A percentile compares a stretch with the other conserved stretches of the same genome.
These are phyloP conservation scores for Gallinago nigripennis DNA, from an alignment of 2,797 vertebrate species.

Conservation along the genomic window DNA sequence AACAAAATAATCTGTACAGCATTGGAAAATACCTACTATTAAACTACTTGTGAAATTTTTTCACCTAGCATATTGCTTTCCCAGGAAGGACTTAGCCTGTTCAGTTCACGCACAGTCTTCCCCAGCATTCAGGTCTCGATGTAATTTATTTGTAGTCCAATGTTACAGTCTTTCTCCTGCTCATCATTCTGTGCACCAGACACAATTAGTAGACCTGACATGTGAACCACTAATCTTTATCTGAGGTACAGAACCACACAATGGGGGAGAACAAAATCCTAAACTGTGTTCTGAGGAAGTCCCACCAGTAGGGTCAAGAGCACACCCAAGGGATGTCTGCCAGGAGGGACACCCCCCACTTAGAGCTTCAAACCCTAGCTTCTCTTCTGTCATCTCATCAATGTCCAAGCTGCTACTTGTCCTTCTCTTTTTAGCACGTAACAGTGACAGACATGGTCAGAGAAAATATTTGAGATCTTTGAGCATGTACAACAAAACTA, in stretches of 20 bases:
- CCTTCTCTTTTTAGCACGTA: not conserved
- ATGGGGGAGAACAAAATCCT: not conserved
- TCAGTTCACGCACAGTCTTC: not conserved
- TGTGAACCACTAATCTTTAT: not conserved
- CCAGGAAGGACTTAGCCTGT: not conserved
- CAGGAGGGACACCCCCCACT: not conserved
- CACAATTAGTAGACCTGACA: not conserved
- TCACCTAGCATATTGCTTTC: not conserved
- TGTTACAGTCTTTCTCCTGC: accelerated
- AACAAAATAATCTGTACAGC: not conserved
- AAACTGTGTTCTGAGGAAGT: not conserved
- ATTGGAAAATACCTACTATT: not conserved
- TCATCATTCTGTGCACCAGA: not conserved
- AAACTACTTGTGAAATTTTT: not conserved
- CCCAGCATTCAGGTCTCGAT: not conserved
- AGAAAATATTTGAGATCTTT: not conserved
- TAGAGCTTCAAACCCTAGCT: not conserved
- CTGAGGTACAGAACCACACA: not conserved
- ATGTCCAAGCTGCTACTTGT: not conserved
- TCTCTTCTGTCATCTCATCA: not conserved
- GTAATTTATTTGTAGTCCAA: not conserved
- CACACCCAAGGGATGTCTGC: not conserved
- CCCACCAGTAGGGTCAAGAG: accelerated
- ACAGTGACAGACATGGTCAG: not conserved
- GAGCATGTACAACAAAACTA: not conserved